Percentiles rank a stretch among this genome's conserved stretches.
These are phyloP conservation scores for Apotomis betuletana DNA, from an alignment of 2,888 invertebrate species.

Conservation along the genomic window DNA sequence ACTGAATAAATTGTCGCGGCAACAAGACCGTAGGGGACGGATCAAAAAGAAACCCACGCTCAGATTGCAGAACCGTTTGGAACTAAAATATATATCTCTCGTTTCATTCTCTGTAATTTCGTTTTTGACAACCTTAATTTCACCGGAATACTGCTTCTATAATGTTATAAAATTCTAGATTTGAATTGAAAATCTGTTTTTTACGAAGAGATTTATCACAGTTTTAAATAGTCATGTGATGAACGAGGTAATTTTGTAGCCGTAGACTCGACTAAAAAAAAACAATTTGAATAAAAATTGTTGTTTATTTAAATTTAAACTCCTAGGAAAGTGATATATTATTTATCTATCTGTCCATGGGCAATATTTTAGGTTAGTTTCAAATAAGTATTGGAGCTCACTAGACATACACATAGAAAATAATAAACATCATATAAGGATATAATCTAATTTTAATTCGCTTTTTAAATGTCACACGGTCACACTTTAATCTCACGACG, in stretches of 20 bases:
- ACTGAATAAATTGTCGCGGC: constrained; percentile 37
- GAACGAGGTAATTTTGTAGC: too few relatives aligned
- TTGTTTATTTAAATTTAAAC: too few relatives aligned
- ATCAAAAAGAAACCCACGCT: constrained; percentile 27
- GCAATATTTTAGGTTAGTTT: too few relatives aligned
- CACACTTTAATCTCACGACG: not conserved
- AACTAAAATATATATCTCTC: not conserved
- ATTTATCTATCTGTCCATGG: too few relatives aligned
- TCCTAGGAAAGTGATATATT: too few relatives aligned
- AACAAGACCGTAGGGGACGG: constrained; percentile 31
- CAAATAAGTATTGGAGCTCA: too few relatives aligned
- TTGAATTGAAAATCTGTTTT: too few relatives aligned
- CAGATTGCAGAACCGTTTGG: constrained; percentile 1
- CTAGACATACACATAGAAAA: not conserved
- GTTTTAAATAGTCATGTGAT: too few relatives aligned
- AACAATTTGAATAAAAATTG: too few relatives aligned
- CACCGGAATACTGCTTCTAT: not conserved
- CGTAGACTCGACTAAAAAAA: too few relatives aligned
- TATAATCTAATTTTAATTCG: not conserved
- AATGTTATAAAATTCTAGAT: too few relatives aligned
- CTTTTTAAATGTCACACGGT: not conserved
- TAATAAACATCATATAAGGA: not conserved
- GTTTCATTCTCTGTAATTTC: not conserved
- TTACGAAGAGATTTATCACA: too few relatives aligned
- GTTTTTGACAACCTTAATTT: not conserved